Percentiles rank a stretch among this genome's conserved stretches.
These are phyloP conservation scores for Pelobates fuscus DNA, from an alignment of 2,113 vertebrate species.

Conservation along the genomic window DNA sequence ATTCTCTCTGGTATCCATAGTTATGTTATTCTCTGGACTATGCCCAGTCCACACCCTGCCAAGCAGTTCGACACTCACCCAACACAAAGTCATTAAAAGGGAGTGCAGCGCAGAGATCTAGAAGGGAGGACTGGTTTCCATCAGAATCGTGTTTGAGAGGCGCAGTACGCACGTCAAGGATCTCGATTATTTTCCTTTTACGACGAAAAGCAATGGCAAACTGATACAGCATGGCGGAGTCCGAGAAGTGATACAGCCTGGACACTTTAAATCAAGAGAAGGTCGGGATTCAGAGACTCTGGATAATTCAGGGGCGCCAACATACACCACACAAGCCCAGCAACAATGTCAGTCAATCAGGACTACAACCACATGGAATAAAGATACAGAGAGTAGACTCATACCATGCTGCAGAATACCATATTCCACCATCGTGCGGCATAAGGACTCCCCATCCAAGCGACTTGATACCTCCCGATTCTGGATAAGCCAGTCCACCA, in stretches of 20 bases:
- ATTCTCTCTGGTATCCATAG: too few relatives aligned
- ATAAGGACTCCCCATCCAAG: slow-evolving; percentile 73
- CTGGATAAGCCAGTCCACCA: slow-evolving; percentile 82
- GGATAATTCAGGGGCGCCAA: too few relatives aligned
- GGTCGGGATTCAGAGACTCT: neutral
- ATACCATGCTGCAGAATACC: slow-evolving; percentile 85
- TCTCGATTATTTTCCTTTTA: slow-evolving; percentile 70
- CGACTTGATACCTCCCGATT: slow-evolving; percentile 75
- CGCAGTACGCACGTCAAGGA: slow-evolving; percentile 67
- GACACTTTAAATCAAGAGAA: neutral
- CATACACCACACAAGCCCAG: too few relatives aligned
- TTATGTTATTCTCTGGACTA: too few relatives aligned
- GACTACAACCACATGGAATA: too few relatives aligned
- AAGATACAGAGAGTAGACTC: too few relatives aligned
- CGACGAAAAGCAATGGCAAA: slow-evolving; percentile 82
- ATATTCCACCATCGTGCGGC: slow-evolving; percentile 74
- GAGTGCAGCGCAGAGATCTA: slow-evolving; percentile 64
- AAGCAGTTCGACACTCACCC: too few relatives aligned
- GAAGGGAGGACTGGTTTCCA: slow-evolving; percentile 74
- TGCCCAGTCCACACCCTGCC: too few relatives aligned
- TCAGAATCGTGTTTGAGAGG: slow-evolving; percentile 66
- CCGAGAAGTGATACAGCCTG: slow-evolving; percentile 75
- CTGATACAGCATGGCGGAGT: slow-evolving; percentile 79
- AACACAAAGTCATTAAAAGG: slow-evolving; percentile 71
- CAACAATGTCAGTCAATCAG: too few relatives aligned